Base-by-base conservation (phyloP, 2,888 invertebrate species). In the Catocala fraxini region DNA sequence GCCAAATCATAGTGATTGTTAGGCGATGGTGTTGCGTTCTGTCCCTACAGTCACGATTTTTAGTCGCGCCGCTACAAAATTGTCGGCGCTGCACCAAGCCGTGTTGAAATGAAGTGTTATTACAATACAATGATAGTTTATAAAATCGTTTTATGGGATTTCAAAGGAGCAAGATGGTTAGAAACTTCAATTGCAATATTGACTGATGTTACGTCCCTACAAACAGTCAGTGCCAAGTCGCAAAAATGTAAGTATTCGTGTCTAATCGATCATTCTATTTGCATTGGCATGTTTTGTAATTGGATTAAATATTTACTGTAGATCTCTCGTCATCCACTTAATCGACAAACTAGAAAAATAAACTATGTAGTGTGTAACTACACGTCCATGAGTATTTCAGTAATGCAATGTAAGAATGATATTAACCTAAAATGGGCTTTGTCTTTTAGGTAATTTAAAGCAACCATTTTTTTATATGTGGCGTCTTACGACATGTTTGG, bases 41-140 rank as follows among this genome's bases (percentile, higher is more conserved):
- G 82, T 85, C 82, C 78, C 80, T 84, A 79, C 68, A 81, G 87
- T 90, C 92, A 92, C 91, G 90, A 89, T 81, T 84, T 84, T 85
- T 80, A 70, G 77, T 70, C 73, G 75, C 67, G 49, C 49, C 25
- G 42, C 52, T 10, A 47, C 62, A 63, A 65, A 63, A 77, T 79
- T 75, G 79, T 79, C 70, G 70, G 75, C 69, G 71, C 73, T 68
- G 71, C 68, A 75, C 58, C 62, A 62, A 59, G 54, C 56, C 52
- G 68, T 88, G 81, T 79, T 80, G 89, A 83, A 88, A 89, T 71
- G 59, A 70, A 75, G 71, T 77, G 74, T 73, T 80, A 70, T 68
- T 67, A 59, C 55, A 60, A 61, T 68, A 74, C 74, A 77, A 73
- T 67, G 66, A 68, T 53, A 49, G 56, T 66, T 64, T 64, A 52